Base-by-base conservation (phyloP, 2,888 invertebrate species). In the Hyposoter dolosus region DNA sequence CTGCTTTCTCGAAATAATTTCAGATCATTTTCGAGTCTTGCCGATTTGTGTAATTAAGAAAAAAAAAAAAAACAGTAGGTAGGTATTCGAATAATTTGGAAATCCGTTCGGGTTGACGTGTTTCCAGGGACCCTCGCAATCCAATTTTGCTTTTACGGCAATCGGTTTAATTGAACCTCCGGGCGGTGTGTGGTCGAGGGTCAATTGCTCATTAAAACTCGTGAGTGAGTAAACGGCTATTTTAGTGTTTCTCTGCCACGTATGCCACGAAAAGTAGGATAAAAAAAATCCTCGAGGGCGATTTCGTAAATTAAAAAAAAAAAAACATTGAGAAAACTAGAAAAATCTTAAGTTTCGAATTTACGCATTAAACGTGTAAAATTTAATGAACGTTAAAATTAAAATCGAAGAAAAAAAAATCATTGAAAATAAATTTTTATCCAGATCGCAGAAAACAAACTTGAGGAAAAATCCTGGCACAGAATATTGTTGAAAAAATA, bases 161-260 rank as follows among this genome's bases (percentile, higher is more conserved):
- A 86, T 81, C 68, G 84, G 83, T 82, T 88, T 90, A 91, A 90
- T 92, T 91, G 90, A 91, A 90, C 90, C 91, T 91, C 90, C 92
- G 90, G 89, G 90, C 89, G 86, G 82, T 53, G 75, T 74, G 85
- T 88, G 90, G 91, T 89, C 92, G 90, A 91, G 93, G 93, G 93
- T 93, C 93, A 93, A 93, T 93, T 93, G 92, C 91, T 93, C 91
- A 92, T 93, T 93, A 93, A 75, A 82, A 92, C 91, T 92, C 91
- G 88, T 87, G 81, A 89, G 83, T 87, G 88, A 87, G 87, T 90
- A 75, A 89, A 88, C 90, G 86, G 78, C 88, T 87, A 88, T 90
- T 89, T 88, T 87, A 88, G 83, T 87, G 85, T 89, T 90, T 91
- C 89, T 89, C 87, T 89, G 90, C 84, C 89, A 89, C 85, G 86